These are phyloP conservation scores for Drosophila albomicans DNA, from an alignment of 1,140 invertebrate genomes.

Conservation along the genomic window DNA sequence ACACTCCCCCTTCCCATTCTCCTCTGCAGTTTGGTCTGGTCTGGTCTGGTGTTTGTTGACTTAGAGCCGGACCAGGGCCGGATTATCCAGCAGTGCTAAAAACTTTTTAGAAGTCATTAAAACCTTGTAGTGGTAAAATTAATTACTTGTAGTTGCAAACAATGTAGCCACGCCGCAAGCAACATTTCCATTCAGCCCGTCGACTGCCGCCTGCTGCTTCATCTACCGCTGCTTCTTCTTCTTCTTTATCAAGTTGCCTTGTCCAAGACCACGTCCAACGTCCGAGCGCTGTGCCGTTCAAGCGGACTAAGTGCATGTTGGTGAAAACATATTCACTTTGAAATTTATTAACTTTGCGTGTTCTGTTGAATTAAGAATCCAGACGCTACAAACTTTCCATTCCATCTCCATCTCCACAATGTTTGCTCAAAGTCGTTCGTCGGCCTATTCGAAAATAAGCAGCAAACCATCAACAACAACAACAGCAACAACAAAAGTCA, in stretches of 20 bases:
- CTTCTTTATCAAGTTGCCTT: background rate
- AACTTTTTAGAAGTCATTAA: slow-evolving; percentile 84
- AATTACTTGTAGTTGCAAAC: slow-evolving; percentile 85
- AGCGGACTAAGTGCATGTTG: slow-evolving; percentile 78
- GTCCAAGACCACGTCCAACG: slow-evolving; percentile 27
- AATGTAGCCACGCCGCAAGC: slow-evolving; percentile 83
- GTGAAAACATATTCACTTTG: slow-evolving; percentile 82
- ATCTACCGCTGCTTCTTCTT: background rate
- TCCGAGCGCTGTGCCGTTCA: slow-evolving; percentile 37
- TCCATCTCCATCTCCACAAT: slow-evolving; percentile 33
- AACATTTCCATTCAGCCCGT: slow-evolving; percentile 68
- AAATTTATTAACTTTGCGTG: slow-evolving; percentile 83
- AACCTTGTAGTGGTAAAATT: slow-evolving; percentile 85
- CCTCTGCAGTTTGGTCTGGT: too few relatives aligned
- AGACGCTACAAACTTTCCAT: slow-evolving; percentile 73
- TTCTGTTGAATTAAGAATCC: slow-evolving; percentile 80
- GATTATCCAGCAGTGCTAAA: slow-evolving; percentile 83
- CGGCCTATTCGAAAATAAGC: slow-evolving; percentile 48
- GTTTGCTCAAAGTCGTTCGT: slow-evolving; percentile 57
- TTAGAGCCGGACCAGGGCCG: slow-evolving; percentile 65
- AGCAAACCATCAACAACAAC: background rate
- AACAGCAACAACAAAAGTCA: background rate
- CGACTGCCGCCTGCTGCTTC: background rate
- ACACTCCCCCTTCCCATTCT: background rate
- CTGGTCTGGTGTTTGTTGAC: slow-evolving; percentile 44